These are phyloP conservation scores for Ceraclea dissimilis DNA, from an alignment of 2,888 invertebrate species.

Conservation along the genomic window DNA sequence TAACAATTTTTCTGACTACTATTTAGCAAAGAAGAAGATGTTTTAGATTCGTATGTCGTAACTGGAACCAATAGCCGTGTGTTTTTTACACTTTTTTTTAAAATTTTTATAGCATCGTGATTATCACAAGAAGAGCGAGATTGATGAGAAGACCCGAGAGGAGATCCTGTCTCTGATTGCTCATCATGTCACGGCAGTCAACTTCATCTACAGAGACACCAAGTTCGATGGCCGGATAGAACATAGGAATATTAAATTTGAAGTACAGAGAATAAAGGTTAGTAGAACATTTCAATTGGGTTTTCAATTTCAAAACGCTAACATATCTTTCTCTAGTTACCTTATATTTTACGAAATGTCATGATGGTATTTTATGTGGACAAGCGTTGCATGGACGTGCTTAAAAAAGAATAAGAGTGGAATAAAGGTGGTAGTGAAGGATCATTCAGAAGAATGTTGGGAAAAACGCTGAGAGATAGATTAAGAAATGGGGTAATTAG, in stretches of 20 bases:
- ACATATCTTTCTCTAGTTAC: not conserved
- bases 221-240: constrained; percentile 85
- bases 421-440: too few relatives aligned
- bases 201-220: constrained; percentile 93
- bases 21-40: too few relatives aligned
- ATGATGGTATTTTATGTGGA: too few relatives aligned
- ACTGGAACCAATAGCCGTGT: too few relatives aligned
- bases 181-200: constrained; percentile 97
- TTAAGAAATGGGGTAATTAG: too few relatives aligned
- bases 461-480: too few relatives aligned
- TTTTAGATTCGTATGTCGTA: too few relatives aligned
- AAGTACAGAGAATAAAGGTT: constrained; percentile 69
- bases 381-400: too few relatives aligned
- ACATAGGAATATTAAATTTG: constrained; percentile 93
- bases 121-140: constrained; percentile 56
- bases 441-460: too few relatives aligned
- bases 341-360: not conserved
- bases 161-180: constrained; percentile 96
- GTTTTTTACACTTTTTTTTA: too few relatives aligned
- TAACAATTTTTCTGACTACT: too few relatives aligned
- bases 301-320: not conserved
- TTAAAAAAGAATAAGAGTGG: too few relatives aligned
- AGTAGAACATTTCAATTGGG: not conserved
- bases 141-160: constrained; percentile 86
- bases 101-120: constrained; percentile 64